Evolutionary conservation across 2,797 vertebrate genomes (phyloP).

Genomic region (Dromococcyx pavoninus): DNA sequence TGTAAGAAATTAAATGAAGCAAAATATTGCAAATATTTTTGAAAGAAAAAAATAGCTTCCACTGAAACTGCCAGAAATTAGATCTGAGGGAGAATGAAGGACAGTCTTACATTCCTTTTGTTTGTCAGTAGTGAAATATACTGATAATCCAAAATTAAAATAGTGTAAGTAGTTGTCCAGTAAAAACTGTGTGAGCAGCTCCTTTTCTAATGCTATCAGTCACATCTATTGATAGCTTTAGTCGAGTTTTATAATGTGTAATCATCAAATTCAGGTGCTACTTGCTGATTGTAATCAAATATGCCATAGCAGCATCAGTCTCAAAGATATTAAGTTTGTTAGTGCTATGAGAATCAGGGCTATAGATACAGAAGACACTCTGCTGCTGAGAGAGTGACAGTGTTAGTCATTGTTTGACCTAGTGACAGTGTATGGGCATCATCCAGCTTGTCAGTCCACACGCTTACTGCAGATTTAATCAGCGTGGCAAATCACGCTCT

Average conservation of each 20-base stretch:
- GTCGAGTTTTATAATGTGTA: not conserved
- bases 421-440: rapidly evolving
- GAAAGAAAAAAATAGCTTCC: not conserved
- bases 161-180: not conserved
- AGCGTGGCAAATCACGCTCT: rapidly evolving
- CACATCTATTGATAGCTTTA: not conserved
- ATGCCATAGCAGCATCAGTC: rapidly evolving
- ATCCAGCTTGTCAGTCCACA: not conserved
- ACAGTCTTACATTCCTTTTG: not conserved
- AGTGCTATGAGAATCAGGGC: not conserved
- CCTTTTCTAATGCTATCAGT: not conserved
- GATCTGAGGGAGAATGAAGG: not conserved
- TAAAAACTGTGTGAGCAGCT: not conserved
- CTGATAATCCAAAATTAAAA: not conserved
- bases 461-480: not conserved
- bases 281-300: not conserved
- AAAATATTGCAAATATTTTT: not conserved
- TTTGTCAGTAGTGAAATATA: not conserved
- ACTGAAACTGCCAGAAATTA: not conserved
- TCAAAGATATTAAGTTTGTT: not conserved
- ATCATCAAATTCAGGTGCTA: not conserved
- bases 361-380: not conserved
- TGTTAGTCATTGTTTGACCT: not conserved
- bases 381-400: not conserved
- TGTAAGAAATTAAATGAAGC: not conserved